Conservation (phyloP, 2,888 invertebrate genomes). For the Camponotus fellah region DNA sequence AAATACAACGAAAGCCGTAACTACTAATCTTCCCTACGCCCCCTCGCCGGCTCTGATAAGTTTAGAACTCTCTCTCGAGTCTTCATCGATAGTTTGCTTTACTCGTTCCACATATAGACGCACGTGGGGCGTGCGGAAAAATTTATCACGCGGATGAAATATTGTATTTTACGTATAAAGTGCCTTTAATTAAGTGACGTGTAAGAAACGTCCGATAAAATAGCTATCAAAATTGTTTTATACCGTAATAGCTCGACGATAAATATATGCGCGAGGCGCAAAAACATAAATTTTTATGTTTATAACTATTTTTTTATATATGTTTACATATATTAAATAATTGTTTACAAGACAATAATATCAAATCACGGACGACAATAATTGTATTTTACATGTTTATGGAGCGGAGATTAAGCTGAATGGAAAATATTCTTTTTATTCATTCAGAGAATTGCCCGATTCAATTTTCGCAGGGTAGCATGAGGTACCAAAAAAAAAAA, state of each 20-base stretch:
- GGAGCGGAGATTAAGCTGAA: neutral
- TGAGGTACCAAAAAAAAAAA: conserved; percentile 16
- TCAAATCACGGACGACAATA: neutral
- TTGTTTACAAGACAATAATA: neutral
- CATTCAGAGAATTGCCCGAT: conserved; percentile 20
- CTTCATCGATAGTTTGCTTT: conserved; percentile 74
- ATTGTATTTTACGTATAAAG: neutral
- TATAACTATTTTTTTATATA: no score
- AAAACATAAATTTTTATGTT: neutral
- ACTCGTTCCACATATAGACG: conserved; percentile 71
- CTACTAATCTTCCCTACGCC: conserved; percentile 11
- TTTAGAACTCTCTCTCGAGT: conserved; percentile 72
- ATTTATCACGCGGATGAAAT: conserved; percentile 9
- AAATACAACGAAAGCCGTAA: conserved; percentile 58
- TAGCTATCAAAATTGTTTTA: neutral
- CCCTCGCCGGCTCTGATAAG: conserved; percentile 66
- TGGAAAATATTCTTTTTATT: conserved; percentile 6
- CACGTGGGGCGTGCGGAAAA: neutral
- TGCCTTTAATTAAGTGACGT: neutral
- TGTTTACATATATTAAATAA: neutral
- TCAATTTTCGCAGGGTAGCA: conserved; percentile 52
- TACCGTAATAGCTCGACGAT: neutral
- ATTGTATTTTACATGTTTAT: neutral
- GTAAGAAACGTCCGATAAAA: neutral
- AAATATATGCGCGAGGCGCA: neutral